Conservation (phyloP, 2,797 vertebrate species). For the Paratrypauchen microcephalus region DNA sequence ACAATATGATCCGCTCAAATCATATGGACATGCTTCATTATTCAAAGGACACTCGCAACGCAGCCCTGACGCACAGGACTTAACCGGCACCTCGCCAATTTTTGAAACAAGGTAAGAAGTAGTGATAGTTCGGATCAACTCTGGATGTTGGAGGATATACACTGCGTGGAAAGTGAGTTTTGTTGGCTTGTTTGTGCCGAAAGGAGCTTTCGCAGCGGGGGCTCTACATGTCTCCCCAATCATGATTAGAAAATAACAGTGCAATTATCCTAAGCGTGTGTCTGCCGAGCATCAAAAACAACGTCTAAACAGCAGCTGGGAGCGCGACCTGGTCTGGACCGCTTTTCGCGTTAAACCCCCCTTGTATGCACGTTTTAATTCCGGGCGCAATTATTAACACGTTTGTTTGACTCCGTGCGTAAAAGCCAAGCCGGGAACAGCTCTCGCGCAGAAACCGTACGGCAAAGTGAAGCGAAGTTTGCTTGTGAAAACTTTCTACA, state of each 20-base stretch:
- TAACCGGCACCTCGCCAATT: conserved; percentile 82
- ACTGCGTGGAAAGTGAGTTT: conserved; percentile 81
- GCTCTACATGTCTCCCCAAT: conserved; percentile 77
- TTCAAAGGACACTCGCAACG: conserved; percentile 91
- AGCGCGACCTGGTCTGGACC: conserved; percentile 69
- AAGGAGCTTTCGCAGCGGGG: conserved; percentile 77
- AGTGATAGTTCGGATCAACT: conserved; percentile 44
- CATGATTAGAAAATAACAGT: conserved; percentile 88
- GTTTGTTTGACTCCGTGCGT: conserved; percentile 34
- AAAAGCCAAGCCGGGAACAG: conserved; percentile 30
- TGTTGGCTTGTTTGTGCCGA: conserved; percentile 65
- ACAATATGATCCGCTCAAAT: conserved; percentile 93
- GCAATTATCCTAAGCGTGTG: conserved; percentile 88
- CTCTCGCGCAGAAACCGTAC: neutral
- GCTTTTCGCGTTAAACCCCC: conserved; percentile 72
- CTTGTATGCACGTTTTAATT: conserved; percentile 46
- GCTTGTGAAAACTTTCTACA: conserved; percentile 63
- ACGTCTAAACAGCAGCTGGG: conserved; percentile 75
- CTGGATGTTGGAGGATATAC: conserved; percentile 41
- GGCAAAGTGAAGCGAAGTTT: conserved; percentile 30
- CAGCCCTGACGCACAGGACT: conserved; percentile 87
- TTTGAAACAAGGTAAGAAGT: conserved; percentile 84
- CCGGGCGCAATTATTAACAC: conserved; percentile 6
- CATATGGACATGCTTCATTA: conserved; percentile 95
- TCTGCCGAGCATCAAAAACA: conserved; percentile 77